These are phyloP conservation scores for Tympanoctomys barrerae DNA, from an alignment of 2,797 vertebrate species.

Conservation along the genomic window DNA sequence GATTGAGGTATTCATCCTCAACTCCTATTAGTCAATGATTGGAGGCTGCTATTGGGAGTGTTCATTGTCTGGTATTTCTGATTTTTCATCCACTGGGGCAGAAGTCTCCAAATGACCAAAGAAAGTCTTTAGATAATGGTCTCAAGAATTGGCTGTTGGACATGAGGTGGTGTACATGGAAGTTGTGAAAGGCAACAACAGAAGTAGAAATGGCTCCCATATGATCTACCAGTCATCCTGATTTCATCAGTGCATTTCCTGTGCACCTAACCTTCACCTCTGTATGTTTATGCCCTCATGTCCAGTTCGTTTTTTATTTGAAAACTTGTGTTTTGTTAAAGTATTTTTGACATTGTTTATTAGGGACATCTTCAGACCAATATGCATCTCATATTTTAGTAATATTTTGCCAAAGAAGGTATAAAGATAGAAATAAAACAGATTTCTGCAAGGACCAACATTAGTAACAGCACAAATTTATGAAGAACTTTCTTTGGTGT, in stretches of 20 bases:
- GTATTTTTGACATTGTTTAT: not conserved
- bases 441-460: not conserved
- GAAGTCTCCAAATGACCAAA: not conserved
- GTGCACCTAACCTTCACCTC: not conserved
- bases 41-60: not conserved
- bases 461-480: not conserved
- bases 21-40: not conserved
- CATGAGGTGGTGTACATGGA: not conserved
- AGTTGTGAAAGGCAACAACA: not conserved
- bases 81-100: not conserved
- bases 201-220: not conserved
- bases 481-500: not conserved
- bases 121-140: not conserved
- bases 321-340: not conserved
- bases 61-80: not conserved
- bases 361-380: not conserved
- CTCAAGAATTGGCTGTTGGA: not conserved
- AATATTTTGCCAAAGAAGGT: constrained; percentile 6
- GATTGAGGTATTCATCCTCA: not conserved
- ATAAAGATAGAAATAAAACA: not conserved
- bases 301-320: not conserved
- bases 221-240: not conserved
- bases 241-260: not conserved
- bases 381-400: not conserved
- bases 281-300: not conserved